These are phyloP conservation scores for Pachycephus smyrnensis DNA, from an alignment of 2,888 invertebrate genomes.

Conservation along the genomic window DNA sequence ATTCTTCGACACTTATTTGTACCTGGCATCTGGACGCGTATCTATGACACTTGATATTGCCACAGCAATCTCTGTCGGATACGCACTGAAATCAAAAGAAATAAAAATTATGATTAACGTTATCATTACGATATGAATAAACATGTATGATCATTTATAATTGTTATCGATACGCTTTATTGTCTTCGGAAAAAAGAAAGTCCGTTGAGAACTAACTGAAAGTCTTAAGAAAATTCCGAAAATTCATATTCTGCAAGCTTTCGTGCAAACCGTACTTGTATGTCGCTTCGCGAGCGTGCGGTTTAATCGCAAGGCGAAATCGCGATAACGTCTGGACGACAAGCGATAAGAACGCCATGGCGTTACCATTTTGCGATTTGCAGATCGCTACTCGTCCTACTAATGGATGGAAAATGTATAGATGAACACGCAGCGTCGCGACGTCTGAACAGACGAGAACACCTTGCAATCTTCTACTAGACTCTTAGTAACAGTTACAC, in stretches of 20 bases:
- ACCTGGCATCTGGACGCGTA: conserved; percentile 59
- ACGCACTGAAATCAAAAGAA: conserved; percentile 44
- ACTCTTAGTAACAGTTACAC: background rate
- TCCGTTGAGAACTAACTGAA: background rate
- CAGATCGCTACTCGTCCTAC: background rate
- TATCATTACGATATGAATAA: background rate
- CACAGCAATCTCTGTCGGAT: conserved; percentile 40
- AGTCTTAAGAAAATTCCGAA: background rate
- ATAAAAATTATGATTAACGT: background rate
- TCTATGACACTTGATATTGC: conserved; percentile 42
- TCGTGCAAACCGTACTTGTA: background rate
- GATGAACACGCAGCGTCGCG: background rate
- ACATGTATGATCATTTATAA: background rate
- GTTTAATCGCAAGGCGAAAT: background rate
- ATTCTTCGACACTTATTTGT: conserved; percentile 51
- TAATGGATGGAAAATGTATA: background rate
- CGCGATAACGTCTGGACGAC: background rate
- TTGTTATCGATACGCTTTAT: background rate
- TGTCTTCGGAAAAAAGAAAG: background rate
- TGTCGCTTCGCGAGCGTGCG: background rate
- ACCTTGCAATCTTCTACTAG: background rate
- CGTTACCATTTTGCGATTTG: background rate
- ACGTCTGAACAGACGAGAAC: background rate
- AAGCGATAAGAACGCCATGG: background rate
- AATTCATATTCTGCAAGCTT: background rate